Evolutionary conservation across 2,113 vertebrate species (phyloP).

Genomic region (Chaenogobius annularis): DNA sequence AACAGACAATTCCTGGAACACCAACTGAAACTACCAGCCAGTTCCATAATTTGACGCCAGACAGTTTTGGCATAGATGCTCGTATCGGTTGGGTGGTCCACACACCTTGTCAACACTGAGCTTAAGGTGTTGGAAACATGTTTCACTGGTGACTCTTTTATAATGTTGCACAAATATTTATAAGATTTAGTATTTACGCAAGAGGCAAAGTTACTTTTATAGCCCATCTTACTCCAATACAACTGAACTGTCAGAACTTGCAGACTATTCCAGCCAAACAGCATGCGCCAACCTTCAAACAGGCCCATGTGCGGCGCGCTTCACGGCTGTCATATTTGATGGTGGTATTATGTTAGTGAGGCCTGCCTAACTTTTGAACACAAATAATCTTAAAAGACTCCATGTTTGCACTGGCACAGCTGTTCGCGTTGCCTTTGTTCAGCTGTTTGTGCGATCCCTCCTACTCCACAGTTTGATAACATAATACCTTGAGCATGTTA

Average conservation of each 20-base stretch:
- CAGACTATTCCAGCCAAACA: slow-evolving; percentile 25
- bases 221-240: slow-evolving; percentile 2
- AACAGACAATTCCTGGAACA: background rate
- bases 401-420: slow-evolving; percentile 75
- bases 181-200: background rate
- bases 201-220: slow-evolving; percentile 37
- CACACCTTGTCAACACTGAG: background rate
- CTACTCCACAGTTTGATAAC: slow-evolving; percentile 66
- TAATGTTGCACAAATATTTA: background rate
- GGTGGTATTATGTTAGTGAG: slow-evolving; percentile 53
- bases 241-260: slow-evolving; percentile 10
- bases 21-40: background rate
- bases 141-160: background rate
- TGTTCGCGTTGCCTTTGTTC: slow-evolving; percentile 71
- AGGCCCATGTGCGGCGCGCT: slow-evolving; percentile 33
- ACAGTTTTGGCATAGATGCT: background rate
- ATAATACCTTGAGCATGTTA: slow-evolving; percentile 68
- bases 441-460: slow-evolving; percentile 61
- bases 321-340: slow-evolving; percentile 42
- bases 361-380: slow-evolving; percentile 53
- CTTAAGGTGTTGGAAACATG: background rate
- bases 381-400: slow-evolving; percentile 59
- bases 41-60: background rate
- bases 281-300: slow-evolving; percentile 20
- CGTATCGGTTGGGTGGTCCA: background rate